phyloP scores from a whole-genome alignment of 2,888 invertebrate species.

The Eristalis arbustorum region DNA sequence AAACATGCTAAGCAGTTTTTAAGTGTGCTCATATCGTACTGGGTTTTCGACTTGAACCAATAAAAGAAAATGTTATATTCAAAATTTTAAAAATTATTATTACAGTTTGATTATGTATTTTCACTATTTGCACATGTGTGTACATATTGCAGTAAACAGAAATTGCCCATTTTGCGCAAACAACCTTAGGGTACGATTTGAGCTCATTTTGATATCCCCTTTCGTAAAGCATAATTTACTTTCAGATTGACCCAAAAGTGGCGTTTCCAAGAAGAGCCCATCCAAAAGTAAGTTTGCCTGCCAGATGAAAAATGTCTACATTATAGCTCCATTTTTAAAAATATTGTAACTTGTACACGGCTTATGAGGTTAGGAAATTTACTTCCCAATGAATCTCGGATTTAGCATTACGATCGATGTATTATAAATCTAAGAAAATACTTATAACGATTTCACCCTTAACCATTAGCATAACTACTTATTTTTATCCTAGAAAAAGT shows the following conservation, averaged over 20 bases:
- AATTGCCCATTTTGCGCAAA: not conserved
- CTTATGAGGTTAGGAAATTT: too few species aligned
- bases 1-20: constrained; percentile 76
- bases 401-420: too few species aligned
- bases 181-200: not conserved
- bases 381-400: too few species aligned
- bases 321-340: not conserved
- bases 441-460: too few species aligned
- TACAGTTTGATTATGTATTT: not conserved
- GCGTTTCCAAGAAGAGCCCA: constrained; percentile 99
- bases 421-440: too few species aligned
- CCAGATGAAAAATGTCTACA: not conserved
- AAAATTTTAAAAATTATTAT: not conserved
- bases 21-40: not conserved
- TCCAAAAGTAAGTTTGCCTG: constrained; percentile 91
- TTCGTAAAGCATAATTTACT: constrained; percentile 73
- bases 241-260: constrained; percentile 99
- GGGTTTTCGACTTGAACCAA: constrained; percentile 1
- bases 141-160: not conserved
- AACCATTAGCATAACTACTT: too few species aligned
- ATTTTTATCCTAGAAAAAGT: too few species aligned
- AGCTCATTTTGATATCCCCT: constrained; percentile 6
- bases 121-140: not conserved
- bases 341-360: too few species aligned
- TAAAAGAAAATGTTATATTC: not conserved